Conservation (phyloP, 1,140 invertebrate species). For the Hylaeus anthracinus region DNA sequence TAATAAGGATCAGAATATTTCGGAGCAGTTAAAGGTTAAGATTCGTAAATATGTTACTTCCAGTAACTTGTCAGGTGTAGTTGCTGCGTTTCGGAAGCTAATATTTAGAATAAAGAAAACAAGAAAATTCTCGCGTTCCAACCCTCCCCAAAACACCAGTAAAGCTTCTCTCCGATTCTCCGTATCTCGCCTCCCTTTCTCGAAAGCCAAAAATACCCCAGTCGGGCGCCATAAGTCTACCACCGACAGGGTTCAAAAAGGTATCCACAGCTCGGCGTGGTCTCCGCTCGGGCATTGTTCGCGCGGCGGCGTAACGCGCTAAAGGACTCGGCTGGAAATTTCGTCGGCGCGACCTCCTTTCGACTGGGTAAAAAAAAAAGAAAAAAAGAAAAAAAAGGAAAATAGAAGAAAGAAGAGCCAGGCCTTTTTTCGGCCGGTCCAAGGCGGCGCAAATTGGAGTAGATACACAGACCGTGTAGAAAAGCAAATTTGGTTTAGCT, state of each 20-base stretch:
- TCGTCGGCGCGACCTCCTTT: constrained; percentile 40
- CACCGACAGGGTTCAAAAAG: background rate
- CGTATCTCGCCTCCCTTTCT: too few relatives aligned
- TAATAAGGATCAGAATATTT: too few relatives aligned
- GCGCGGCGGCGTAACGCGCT: constrained; percentile 23
- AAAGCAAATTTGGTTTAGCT: constrained; percentile 65
- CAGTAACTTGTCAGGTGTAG: too few relatives aligned
- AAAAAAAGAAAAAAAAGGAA: background rate
- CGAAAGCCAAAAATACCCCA: too few relatives aligned
- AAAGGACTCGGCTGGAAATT: constrained; percentile 46
- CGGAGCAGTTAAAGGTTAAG: too few relatives aligned
- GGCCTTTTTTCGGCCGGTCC: constrained; percentile 50
- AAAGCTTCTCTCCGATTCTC: too few relatives aligned
- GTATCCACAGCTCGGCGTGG: background rate
- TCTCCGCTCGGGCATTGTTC: constrained; percentile 35
- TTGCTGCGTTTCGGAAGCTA: too few relatives aligned
- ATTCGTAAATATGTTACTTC: too few relatives aligned
- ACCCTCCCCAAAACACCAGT: too few relatives aligned
- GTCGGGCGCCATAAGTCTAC: background rate
- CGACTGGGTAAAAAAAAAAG: background rate
- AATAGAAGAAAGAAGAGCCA: constrained; percentile 6
- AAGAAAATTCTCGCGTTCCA: too few relatives aligned
- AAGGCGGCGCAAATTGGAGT: constrained; percentile 65
- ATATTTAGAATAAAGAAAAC: too few relatives aligned
- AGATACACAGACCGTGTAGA: constrained; percentile 58